These are phyloP conservation scores for Perccottus glenii DNA, from an alignment of 2,113 vertebrate genomes.

Conservation along the genomic window DNA sequence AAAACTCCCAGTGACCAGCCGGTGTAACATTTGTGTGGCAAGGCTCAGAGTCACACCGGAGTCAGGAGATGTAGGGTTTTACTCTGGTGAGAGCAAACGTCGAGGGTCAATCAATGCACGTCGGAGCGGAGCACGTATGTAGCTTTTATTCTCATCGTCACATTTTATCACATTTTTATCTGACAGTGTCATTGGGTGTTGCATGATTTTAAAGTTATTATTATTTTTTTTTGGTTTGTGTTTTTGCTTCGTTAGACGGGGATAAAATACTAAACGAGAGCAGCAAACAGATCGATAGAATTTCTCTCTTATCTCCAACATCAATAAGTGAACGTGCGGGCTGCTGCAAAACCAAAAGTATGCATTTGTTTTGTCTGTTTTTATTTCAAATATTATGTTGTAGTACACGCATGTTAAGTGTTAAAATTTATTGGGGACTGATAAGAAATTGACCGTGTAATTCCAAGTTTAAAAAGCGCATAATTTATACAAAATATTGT, in stretches of 20 bases:
- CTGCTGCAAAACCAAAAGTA: constrained; percentile 2
- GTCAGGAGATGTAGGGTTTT: constrained; percentile 80
- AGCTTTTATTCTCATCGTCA: constrained; percentile 36
- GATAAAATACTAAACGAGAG: constrained; percentile 36
- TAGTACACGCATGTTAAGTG: neutral
- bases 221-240: neutral
- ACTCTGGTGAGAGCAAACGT: constrained; percentile 76
- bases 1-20: constrained; percentile 85
- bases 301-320: constrained; percentile 38
- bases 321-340: constrained; percentile 36
- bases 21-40: constrained; percentile 88
- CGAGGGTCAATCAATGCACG: constrained; percentile 87
- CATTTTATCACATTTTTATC: constrained; percentile 34
- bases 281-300: constrained; percentile 28
- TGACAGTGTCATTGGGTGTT: constrained; percentile 4
- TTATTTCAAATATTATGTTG: no score
- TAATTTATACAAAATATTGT: no score
- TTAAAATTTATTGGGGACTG: constrained; percentile 23
- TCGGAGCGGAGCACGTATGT: constrained; percentile 82
- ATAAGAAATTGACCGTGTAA: neutral
- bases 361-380: neutral
- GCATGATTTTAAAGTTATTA: no score
- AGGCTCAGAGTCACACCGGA: constrained; percentile 81
- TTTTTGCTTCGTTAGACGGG: constrained; percentile 16
- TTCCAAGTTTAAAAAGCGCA: neutral